Conservation (phyloP, 2,113 vertebrate genomes). For the Halichoeres trimaculatus region DNA sequence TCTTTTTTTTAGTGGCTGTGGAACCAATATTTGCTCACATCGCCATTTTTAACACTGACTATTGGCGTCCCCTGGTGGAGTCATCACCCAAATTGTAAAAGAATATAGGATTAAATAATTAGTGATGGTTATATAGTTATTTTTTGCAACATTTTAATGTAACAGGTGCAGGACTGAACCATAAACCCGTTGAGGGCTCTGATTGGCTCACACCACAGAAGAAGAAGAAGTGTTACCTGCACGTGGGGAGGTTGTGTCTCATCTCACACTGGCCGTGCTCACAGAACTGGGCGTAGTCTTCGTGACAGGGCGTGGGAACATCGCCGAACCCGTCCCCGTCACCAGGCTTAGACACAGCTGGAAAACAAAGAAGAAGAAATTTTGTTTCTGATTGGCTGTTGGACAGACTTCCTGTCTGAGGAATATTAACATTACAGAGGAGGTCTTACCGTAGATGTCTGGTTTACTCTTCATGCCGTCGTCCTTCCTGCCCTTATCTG, state of each 20-base stretch:
- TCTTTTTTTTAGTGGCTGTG: too few relatives aligned
- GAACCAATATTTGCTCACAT: too few relatives aligned
- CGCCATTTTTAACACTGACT: too few relatives aligned
- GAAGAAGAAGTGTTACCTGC: constrained; percentile 90
- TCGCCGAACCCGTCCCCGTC: constrained; percentile 89
- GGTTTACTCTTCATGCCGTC: constrained; percentile 74
- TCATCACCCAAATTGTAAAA: too few relatives aligned
- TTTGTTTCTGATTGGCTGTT: constrained; percentile 34
- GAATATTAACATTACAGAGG: too few relatives aligned
- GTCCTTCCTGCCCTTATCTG: constrained; percentile 81
- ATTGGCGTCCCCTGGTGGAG: too few relatives aligned
- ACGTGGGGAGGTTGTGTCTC: constrained; percentile 91
- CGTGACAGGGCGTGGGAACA: constrained; percentile 89
- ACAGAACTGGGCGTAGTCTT: constrained; percentile 92
- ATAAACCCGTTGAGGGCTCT: neutral
- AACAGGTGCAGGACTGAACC: too few relatives aligned
- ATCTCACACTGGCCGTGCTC: constrained; percentile 97
- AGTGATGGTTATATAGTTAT: too few relatives aligned
- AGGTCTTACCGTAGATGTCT: constrained; percentile 67
- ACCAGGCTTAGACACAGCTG: constrained; percentile 89
- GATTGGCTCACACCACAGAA: neutral
- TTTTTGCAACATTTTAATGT: too few relatives aligned
- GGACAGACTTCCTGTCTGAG: accelerated
- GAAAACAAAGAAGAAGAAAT: neutral
- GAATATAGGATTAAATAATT: too few relatives aligned